Base-by-base conservation (phyloP, 2,797 vertebrate genomes). In the Eutrigla gurnardus region DNA sequence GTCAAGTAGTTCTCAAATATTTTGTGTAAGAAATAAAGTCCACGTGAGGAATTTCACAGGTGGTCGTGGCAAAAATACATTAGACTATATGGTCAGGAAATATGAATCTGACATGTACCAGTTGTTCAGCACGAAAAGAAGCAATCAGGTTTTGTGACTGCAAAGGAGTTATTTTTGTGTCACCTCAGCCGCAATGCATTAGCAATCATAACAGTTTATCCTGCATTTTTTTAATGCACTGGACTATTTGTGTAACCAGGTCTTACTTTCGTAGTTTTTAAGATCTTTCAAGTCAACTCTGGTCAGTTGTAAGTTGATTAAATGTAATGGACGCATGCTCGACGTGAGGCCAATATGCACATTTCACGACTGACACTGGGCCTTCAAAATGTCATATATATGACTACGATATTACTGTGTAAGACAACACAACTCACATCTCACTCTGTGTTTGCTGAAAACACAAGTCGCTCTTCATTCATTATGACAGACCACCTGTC, bases 1-100 rank as follows among this genome's bases (percentile, higher is more conserved):
- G 88, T 90, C 82, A 87, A 91, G 89, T 84, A 86, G 88, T 85
- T 88, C 74, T 79, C 81, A 92, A 92, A 93, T 91, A 91, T 92
- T 91, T 92, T 92, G 88, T 86, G 90, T 93, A 69, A 92, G 90
- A 92, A 92, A 91, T 93, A 84, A 89, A 88, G 90, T 92, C 89
- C 35, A 45, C 83, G 85, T 91, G 91, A 91, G 93, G 91, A 93
- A 94, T 94, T 92, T 94, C 88, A 77, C 91, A 84, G 76, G 75
- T 55, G 80, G 81, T 74, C 6, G 86, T 73, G 82, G 91, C 77
- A 89, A 92, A 90, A 77, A 90, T 91, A 84, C 86, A 88, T 93
- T 90, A 81, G 82, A 89, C 91, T 93, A 91, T 92, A 93, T 86
- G 84, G 80, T 82, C 86, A 72, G 71, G 77, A 90, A 92, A 92